Base-by-base conservation (phyloP, 2,797 vertebrate genomes). In the Scolopax bukidnonensis region DNA sequence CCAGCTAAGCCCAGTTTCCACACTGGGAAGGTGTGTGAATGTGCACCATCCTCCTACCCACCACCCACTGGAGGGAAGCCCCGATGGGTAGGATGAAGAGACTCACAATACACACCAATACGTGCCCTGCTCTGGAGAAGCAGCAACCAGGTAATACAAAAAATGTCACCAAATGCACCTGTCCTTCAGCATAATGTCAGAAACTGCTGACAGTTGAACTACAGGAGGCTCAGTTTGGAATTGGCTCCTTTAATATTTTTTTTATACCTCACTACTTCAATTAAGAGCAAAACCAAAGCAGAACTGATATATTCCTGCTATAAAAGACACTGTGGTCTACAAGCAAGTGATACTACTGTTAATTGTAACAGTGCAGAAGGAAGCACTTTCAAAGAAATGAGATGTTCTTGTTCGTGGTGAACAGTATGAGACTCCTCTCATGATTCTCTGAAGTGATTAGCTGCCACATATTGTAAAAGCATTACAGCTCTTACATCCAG, bases 51-150 rank as follows among this genome's bases (percentile, higher is more conserved):
- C 21, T 83, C 40, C 61, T 32, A 6, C 40, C 13, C 32, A 15
- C 9, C 45, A 78, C n/a, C 9, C 45, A 78, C n/a, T 40, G 36
- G 32, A 54, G 9, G n/a, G 41, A 33, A 89, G 27, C 33, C 32
- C 33, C 1, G 1, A 40, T 4, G 27, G 64, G 43, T 24, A 16
- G 40, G 45, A 54, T 1, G 3, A 76, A 63, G 48, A 12, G 23
- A 64, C 9, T 24, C 70, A 57, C 0, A 0, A 12, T n/a, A 50
- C 56, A 20, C 2, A 1, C 40, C n/a, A 74, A 16, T 27, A 69
- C 24, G 28, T 77, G 18, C 41, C 21, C 18, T 12, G 13, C 10
- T 65, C 16, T 48, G 40, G 50, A 54, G n/a, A 69, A 74, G 40
- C 32, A 41, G 25, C 32, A 78, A 74, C 10, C 20, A 61, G 23